Base-by-base conservation (phyloP, 2,113 vertebrate genomes). In the Myocastor coypus region DNA sequence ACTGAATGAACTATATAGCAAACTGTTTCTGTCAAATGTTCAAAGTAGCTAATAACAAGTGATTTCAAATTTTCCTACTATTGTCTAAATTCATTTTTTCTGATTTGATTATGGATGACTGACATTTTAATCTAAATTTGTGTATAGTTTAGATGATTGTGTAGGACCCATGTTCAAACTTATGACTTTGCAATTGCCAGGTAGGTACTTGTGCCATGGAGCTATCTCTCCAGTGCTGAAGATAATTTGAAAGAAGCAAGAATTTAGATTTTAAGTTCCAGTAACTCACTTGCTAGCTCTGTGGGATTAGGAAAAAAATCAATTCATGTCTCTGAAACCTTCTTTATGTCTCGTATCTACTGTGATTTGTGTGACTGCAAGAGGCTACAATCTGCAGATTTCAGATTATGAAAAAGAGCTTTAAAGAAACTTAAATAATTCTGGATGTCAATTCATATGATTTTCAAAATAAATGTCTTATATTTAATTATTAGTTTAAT, bases 101-200 rank as follows among this genome's bases (percentile, higher is more conserved):
- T 88, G 46, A 91, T 75, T 81, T 66, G 83, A 52, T 71, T 24
- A 91, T 8, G 28, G 17, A 82, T 88, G 61, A 73, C 13, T 37
- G 42, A 94, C 11, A 69, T 75, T 90, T 83, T 34, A 86, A 83
- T 77, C 34, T 83, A 93, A 85, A 91, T 78, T 64, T 90, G 40
- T 68, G 66, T 63, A 88, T 3, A 20, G 19, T 63, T 92, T 83
- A 89, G 37, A 26, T 69, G 63, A 68, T 46, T 46, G 46, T 4
- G 46, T 4, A 8, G 46, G 46, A 46, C 46, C 8, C 5, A 8
- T 4, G 46, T 46, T 46, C 46, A 8, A 46, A 4, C 46, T 46
- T 8, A 46, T 8, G 8, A 46, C 46, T 8, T 46, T 46, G 46
- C 46, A 8, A 4, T 46, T 46, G 5, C 46, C 46, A 46, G 46